These are phyloP conservation scores for Nycticebus coucang DNA, from an alignment of 2,113 vertebrate species.

Conservation along the genomic window DNA sequence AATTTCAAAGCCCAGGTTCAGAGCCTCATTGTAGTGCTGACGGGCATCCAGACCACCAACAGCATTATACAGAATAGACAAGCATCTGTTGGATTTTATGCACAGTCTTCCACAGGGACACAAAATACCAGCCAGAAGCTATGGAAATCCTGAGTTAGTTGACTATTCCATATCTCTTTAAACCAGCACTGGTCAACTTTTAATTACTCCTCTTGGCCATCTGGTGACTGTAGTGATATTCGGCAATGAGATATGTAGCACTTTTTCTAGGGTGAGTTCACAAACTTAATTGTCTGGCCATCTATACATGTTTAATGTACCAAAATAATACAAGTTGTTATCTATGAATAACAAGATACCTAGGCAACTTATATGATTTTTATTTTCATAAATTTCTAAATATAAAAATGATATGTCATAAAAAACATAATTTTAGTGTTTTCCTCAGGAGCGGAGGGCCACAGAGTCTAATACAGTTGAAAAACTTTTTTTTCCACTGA, in stretches of 20 bases:
- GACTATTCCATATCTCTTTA: neutral
- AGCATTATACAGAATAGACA: neutral
- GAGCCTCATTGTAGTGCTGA: neutral
- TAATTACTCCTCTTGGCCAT: too few relatives aligned
- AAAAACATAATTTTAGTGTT: neutral
- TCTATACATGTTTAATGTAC: neutral
- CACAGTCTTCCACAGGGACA: neutral
- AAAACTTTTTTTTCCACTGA: neutral
- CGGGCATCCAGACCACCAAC: neutral
- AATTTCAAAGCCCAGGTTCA: neutral
- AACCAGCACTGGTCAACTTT: neutral
- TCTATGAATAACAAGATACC: neutral
- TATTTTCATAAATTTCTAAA: neutral
- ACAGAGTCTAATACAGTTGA: neutral
- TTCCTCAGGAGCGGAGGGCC: neutral
- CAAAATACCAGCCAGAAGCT: neutral
- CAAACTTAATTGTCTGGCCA: too few relatives aligned
- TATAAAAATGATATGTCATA: neutral
- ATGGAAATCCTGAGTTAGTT: neutral
- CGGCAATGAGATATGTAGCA: too few relatives aligned
- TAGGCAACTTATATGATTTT: neutral
- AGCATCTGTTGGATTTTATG: neutral
- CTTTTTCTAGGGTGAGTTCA: too few relatives aligned
- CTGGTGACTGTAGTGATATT: too few relatives aligned
- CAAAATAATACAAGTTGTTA: neutral